Evolutionary conservation across 2,113 vertebrate genomes (phyloP), one percentile per base, ranked within the genome.

Genomic region (Trematomus loennbergii): DNA sequence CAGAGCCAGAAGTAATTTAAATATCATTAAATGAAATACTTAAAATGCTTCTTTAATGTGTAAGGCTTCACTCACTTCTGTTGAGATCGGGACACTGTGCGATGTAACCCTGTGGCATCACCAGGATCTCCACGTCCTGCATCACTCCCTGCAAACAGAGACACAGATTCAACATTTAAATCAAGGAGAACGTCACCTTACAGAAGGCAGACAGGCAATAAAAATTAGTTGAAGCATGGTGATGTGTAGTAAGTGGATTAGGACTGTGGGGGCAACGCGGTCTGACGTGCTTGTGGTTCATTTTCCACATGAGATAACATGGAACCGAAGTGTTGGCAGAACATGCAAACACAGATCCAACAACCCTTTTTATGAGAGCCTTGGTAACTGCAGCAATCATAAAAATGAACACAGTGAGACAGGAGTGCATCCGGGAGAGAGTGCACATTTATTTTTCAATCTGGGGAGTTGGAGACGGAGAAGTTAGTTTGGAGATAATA

Each of bases 21-120:
- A 13, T 53, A 12, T 62, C 72, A 75, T 64, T 2, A 33, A 67
- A 83, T 52, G 5, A 68, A 68, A 36, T 72, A 68, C 22, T 58
- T 11, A 9, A 70, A 81, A 62, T 13, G 12, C 53, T 49, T 22
- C 13, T 46, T 45, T 9, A 15, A 50, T 45, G 13, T 58, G 22
- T 75, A 29, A 62, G n/a, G 90, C 82, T 15, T 80, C 75, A 97
- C 98, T 96, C 95, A 99, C 98, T 99, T 92, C 97, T 97, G 95
- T 99, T 99, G 68, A 99, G 97, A 93, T 99, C 98, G 65, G 98
- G 98, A 87, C 98, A 99, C 87, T 99, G 98, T 64, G 95, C 96
- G 91, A 99, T 98, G 95, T 97, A 99, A 89, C 98, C 98, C 94
- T 99, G 98, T 73, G 98, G 97, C 97, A 99, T 99, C 89, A 98